phyloP scores from a whole-genome alignment of 37 sponge, comb jelly and placozoan genomes.

The Diacarnus erythraeanus region DNA sequence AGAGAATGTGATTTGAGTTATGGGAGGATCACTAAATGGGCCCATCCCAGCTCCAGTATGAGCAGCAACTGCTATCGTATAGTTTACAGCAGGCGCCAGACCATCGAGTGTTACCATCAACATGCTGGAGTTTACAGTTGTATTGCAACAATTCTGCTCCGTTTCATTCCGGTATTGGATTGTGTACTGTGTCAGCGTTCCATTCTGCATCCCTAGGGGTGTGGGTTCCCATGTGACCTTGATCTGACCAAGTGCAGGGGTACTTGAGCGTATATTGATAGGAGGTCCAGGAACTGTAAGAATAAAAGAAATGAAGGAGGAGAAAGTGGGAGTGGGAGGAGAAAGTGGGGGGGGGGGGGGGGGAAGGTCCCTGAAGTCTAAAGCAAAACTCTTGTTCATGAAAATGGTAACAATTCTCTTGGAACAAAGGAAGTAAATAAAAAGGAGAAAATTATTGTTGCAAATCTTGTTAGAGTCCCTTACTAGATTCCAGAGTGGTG shows the following conservation, averaged over 20 bases:
- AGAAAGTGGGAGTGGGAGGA: neutral
- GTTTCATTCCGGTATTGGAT: neutral
- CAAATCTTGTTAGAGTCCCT: no score
- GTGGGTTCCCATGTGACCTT: conserved; percentile 12
- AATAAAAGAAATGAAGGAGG: neutral
- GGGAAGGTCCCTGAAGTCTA: neutral
- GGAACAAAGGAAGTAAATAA: no score
- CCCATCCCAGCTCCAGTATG: conserved; percentile 9
- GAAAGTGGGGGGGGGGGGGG: neutral
- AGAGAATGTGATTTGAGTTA: conserved; percentile 4
- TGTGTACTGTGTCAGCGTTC: conserved; percentile 16
- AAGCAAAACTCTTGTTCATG: no score
- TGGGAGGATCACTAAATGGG: neutral
- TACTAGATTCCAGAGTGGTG: conserved; percentile 14
- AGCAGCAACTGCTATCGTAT: conserved; percentile 16
- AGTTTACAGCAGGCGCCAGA: neutral
- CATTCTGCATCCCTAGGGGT: neutral
- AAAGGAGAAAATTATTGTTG: no score
- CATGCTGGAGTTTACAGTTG: neutral
- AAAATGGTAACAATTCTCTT: no score
- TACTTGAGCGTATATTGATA: neutral
- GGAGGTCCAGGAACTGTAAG: conserved; percentile 24
- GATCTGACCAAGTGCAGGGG: neutral
- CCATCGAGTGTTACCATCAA: neutral
- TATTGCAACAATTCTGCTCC: neutral